These are phyloP conservation scores for Synanthedon tipuliformis DNA, from an alignment of 2,888 invertebrate species.

Conservation along the genomic window DNA sequence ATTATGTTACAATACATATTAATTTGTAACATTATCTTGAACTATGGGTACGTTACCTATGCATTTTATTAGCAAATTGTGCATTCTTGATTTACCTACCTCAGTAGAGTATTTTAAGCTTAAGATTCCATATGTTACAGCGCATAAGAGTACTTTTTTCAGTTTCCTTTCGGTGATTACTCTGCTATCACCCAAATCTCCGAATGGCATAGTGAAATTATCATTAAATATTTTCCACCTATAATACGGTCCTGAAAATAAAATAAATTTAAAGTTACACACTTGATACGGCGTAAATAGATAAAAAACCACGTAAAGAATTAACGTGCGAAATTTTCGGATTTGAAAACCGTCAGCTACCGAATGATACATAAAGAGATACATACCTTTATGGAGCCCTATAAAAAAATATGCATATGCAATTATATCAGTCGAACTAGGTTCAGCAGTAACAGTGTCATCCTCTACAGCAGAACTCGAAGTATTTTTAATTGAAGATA, in stretches of 20 bases:
- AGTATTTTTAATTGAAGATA: constrained; percentile 8
- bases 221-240: constrained; percentile 82
- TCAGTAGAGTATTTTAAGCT: constrained; percentile 70
- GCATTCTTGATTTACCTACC: constrained; percentile 28
- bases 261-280: no score
- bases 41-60: no score
- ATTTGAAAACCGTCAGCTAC: neutral
- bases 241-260: constrained; percentile 83
- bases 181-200: constrained; percentile 66
- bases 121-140: constrained; percentile 62
- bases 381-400: constrained; percentile 84
- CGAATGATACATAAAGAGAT: neutral
- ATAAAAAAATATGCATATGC: constrained; percentile 85
- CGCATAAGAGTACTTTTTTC: constrained; percentile 70
- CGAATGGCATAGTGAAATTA: constrained; percentile 71
- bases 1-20: no score
- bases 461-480: constrained; percentile 5
- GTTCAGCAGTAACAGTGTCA: constrained; percentile 22
- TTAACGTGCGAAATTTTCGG: neutral
- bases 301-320: no score
- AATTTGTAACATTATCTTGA: no score
- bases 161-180: constrained; percentile 71
- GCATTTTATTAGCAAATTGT: no score
- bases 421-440: constrained; percentile 73
- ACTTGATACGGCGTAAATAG: no score